Base-by-base conservation (phyloP, 2,113 vertebrate genomes). In the Alectura lathami region DNA sequence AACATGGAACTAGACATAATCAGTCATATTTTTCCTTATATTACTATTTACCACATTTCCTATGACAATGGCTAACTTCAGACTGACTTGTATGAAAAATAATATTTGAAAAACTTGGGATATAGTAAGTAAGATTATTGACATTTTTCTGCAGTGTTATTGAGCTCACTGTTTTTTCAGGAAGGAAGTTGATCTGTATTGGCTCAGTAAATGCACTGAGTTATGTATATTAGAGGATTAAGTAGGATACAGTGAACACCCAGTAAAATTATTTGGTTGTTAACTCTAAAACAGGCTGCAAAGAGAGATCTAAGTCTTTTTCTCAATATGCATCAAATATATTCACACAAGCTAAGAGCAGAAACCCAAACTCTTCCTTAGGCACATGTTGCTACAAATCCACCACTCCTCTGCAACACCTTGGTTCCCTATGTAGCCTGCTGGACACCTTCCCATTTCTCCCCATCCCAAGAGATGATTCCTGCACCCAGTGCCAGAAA, bases 41-140 rank as follows among this genome's bases (percentile, higher is more conserved):
- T 88, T 86, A 42, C 29, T 96, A 54, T 86, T 95, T 90, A 83
- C 72, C 42, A 48, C 13, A 8, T 20, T 9, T 51, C 34, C 70
- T 59, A 51, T 81, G 60, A 81, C 73, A 36, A 34, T 36, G 18
- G 54, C 42, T 86, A 91, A 72, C 51, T 88, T 90, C 40, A 54
- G 69, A 91, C 90, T 92, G 2, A 59, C 38, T 68, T 90, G 14
- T n/a, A 66, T 66, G 43, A 83, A 77, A 95, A 90, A 77, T 9
- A 78, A 91, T 93, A 95, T 94, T 93, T 95, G 73, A 83, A 89
- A 88, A 96, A 17, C 9, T 59, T 79, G 34, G 47, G 24, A 62
- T 93, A 38, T 50, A 83, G 85, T 86, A 82, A 51, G 53, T 9
- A 60, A 81, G 45, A 56, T 15, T 86, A 57, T 26, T 78, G 77